These are phyloP conservation scores for Babyrousa celebensis DNA, from an alignment of 2,797 vertebrate genomes.

Conservation along the genomic window DNA sequence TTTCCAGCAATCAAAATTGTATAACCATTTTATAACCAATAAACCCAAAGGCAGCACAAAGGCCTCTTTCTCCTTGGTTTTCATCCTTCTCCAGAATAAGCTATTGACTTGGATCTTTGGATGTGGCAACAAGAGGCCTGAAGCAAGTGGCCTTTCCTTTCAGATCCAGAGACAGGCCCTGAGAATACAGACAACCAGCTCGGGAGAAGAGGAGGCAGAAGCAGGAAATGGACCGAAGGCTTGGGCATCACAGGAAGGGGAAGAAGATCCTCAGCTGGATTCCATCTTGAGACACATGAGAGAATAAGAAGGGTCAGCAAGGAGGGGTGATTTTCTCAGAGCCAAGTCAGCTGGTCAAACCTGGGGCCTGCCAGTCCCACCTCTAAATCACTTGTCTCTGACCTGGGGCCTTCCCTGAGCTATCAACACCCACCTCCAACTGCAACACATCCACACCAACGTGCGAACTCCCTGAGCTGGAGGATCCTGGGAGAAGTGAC, in stretches of 20 bases:
- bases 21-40: conserved; percentile 57
- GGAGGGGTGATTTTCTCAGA: background rate
- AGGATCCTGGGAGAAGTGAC: background rate
- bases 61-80: background rate
- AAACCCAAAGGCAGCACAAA: conserved; percentile 31
- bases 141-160: background rate
- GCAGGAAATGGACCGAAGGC: background rate
- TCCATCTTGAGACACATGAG: background rate
- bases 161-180: background rate
- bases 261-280: background rate
- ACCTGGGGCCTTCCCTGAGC: background rate
- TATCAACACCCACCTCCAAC: background rate
- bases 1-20: conserved; percentile 18
- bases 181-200: background rate
- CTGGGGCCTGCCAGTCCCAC: too few species aligned
- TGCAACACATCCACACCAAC: background rate
- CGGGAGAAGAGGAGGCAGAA: background rate
- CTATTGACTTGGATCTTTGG: background rate
- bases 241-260: background rate
- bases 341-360: background rate
- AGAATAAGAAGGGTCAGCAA: background rate
- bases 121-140: background rate
- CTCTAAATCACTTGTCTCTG: background rate
- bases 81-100: conserved; percentile 14
- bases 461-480: background rate